Conservation (phyloP, 2,888 invertebrate species). For the Pseudanteris insignis region DNA sequence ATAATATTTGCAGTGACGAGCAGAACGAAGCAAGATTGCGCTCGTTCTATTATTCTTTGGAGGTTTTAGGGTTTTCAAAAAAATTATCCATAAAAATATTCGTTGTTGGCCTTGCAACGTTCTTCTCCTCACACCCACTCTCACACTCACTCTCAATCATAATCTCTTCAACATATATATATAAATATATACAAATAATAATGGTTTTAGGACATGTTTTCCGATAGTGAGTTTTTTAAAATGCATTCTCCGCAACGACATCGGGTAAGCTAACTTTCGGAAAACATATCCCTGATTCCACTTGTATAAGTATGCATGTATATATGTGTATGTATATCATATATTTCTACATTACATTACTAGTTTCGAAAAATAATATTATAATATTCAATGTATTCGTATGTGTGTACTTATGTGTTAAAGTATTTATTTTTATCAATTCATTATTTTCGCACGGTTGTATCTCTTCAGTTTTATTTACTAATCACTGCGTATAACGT, state of each 20-base stretch:
- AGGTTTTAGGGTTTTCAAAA: constrained; percentile 52
- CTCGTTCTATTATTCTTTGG: constrained; percentile 48
- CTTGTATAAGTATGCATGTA: constrained; percentile 45
- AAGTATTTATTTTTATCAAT: no score
- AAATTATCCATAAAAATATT: constrained; percentile 59
- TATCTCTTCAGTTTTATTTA: constrained; percentile 26
- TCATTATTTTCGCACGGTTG: no score
- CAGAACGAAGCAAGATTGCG: constrained; percentile 52
- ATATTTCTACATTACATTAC: constrained; percentile 64
- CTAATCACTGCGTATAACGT: constrained; percentile 40
- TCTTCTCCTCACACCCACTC: constrained; percentile 48
- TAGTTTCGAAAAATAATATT: constrained; percentile 66
- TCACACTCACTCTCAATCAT: no score
- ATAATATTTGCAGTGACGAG: constrained; percentile 43
- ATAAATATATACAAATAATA: no score
- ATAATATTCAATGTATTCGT: constrained; percentile 62
- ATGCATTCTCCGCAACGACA: no score
- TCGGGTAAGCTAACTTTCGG: no score
- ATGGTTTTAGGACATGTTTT: no score
- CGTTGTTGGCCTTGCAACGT: constrained; percentile 50
- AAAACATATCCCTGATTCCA: no score
- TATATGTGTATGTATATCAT: constrained; percentile 50
- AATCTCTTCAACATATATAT: no score
- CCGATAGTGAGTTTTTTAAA: no score
- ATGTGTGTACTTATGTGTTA: constrained; percentile 48